Conservation (phyloP, 30 jellyfish, hydroid and myxozoan genomes). For the Euphysa ruthae region DNA sequence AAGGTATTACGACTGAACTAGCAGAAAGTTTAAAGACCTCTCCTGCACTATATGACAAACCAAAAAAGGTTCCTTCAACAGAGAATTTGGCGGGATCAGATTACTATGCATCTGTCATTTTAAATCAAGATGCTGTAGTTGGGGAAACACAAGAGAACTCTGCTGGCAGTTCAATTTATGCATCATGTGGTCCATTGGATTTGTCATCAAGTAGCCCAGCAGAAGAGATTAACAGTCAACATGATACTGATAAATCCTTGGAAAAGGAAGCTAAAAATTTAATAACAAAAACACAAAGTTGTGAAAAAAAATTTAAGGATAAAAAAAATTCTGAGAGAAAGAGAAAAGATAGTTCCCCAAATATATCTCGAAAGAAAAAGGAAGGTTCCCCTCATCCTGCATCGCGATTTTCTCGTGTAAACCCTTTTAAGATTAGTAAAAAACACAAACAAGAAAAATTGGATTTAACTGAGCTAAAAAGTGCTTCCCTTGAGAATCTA, state of each 20-base stretch:
- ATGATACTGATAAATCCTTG: not conserved
- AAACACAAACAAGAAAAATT: no score
- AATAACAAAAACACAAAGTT: no score
- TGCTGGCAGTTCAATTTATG: not conserved
- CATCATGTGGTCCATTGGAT: not conserved
- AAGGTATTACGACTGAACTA: not conserved
- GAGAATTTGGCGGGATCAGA: constrained; percentile 19
- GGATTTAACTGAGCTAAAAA: no score
- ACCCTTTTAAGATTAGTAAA: not conserved
- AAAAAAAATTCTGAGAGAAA: not conserved
- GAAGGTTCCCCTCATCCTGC: not conserved
- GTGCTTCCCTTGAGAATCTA: no score
- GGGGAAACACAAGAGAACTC: not conserved
- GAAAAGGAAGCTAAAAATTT: no score
- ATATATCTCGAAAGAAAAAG: not conserved
- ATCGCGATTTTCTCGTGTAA: constrained; percentile 12
- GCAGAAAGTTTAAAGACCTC: not conserved
- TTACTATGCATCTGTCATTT: constrained; percentile 12
- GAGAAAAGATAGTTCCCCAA: not conserved
- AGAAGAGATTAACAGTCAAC: not conserved
- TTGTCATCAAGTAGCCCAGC: no score
- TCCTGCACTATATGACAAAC: constrained; percentile 1
- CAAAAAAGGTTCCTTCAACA: not conserved
- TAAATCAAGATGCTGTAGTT: not conserved
- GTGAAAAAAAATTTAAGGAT: not conserved